A percentile compares a stretch with the other conserved stretches of the same genome.
These are phyloP conservation scores for Cyprinodon tularosa DNA, from an alignment of 2,113 vertebrate species.

Conservation along the genomic window DNA sequence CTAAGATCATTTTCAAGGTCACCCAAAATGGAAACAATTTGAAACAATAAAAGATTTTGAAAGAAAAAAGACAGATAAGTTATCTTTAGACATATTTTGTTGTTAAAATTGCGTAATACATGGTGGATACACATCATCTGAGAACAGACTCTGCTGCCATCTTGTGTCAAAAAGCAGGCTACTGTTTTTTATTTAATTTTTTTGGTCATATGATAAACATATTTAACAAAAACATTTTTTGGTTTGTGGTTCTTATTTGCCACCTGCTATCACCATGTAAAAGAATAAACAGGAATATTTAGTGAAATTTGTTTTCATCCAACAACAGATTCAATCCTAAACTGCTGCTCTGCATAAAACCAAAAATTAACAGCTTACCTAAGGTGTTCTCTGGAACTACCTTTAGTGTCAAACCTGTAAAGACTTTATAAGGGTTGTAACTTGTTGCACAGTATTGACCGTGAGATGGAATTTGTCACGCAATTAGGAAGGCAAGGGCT, in stretches of 20 bases:
- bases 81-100: neutral
- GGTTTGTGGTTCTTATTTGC: neutral
- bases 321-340: constrained; percentile 14
- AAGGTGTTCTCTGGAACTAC: constrained; percentile 32
- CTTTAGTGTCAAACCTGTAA: constrained; percentile 49
- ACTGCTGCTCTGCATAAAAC: constrained; percentile 21
- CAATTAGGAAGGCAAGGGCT: constrained; percentile 19
- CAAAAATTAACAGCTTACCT: constrained; percentile 8
- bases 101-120: neutral
- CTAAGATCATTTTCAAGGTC: neutral
- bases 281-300: neutral
- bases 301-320: constrained; percentile 29
- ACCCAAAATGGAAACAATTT: neutral
- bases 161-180: constrained; percentile 38
- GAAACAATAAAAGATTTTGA: neutral
- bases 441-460: constrained; percentile 47
- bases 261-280: neutral
- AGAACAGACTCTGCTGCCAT: constrained; percentile 49
- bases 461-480: constrained; percentile 12
- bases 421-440: constrained; percentile 52
- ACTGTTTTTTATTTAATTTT: neutral
- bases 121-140: neutral
- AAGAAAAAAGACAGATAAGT: neutral
- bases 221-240: neutral
- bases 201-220: neutral